Evolutionary conservation across 2,113 vertebrate genomes (phyloP).

Genomic region (Penelope pileata): DNA sequence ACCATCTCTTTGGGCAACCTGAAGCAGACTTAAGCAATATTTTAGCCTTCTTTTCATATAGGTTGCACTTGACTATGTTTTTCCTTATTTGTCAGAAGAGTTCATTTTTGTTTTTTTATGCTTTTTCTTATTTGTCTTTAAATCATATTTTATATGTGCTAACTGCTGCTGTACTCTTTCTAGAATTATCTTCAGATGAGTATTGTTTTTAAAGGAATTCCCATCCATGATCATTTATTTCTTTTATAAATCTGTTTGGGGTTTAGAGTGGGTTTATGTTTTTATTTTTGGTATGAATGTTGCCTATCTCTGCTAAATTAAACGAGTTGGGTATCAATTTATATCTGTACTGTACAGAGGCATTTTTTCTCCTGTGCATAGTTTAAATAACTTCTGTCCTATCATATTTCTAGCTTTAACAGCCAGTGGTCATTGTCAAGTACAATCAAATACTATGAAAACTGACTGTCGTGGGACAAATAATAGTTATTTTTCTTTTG

Average conservation of each 20-base stretch:
- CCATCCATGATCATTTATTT: neutral
- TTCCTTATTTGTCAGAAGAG: neutral
- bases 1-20: no score
- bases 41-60: neutral
- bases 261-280: neutral
- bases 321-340: neutral
- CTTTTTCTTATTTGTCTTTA: neutral
- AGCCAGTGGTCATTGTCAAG: neutral
- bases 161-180: neutral
- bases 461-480: neutral
- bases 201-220: neutral
- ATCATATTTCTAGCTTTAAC: neutral
- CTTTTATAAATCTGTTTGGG: neutral
- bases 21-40: neutral
- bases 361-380: neutral
- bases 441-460: neutral
- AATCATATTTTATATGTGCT: neutral
- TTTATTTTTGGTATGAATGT: neutral
- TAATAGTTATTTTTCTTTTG: neutral
- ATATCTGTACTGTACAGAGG: neutral
- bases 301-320: accelerated
- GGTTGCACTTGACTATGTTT: neutral
- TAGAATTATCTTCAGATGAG: neutral
- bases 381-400: neutral
- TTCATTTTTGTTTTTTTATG: neutral